phyloP scores from a whole-genome alignment of 1,140 invertebrate species.

The Phymastichus coffea region DNA sequence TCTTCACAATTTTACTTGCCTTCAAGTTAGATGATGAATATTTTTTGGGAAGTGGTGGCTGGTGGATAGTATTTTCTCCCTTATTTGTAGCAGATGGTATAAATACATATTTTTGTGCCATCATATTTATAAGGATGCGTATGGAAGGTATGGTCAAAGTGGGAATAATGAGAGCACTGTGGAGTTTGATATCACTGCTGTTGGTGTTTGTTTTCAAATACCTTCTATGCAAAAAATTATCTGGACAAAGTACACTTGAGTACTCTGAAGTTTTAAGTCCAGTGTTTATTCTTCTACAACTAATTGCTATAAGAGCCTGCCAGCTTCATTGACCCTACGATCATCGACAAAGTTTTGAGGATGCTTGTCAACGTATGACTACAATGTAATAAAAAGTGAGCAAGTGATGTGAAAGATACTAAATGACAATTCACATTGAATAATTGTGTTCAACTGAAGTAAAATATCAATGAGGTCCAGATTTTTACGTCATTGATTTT shows the following conservation, averaged over 20 bases:
- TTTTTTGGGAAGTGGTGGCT: constrained; percentile 60
- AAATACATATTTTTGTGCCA: constrained; percentile 91
- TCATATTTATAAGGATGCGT: constrained; percentile 90
- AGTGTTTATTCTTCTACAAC: constrained; percentile 84
- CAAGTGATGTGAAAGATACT: no score
- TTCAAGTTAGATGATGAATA: constrained; percentile 70
- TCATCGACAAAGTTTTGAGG: no score
- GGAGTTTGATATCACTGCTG: constrained; percentile 82
- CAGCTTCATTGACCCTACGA: constrained; percentile 67
- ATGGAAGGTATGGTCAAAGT: constrained; percentile 75
- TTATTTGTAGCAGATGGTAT: constrained; percentile 88
- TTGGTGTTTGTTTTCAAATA: constrained; percentile 91
- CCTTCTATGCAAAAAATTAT: constrained; percentile 85
- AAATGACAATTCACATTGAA: background rate
- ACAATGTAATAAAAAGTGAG: constrained; percentile 23
- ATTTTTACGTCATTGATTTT: background rate
- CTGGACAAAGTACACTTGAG: constrained; percentile 75
- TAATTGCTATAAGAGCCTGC: constrained; percentile 90
- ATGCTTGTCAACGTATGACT: no score
- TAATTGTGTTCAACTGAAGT: background rate
- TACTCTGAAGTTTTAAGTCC: constrained; percentile 92
- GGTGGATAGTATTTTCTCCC: constrained; percentile 87
- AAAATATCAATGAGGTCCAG: no score
- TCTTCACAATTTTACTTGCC: constrained; percentile 81
- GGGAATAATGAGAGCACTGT: constrained; percentile 75